These are phyloP conservation scores for Acrobasis consociella DNA, from an alignment of 2,888 invertebrate genomes.

Conservation along the genomic window DNA sequence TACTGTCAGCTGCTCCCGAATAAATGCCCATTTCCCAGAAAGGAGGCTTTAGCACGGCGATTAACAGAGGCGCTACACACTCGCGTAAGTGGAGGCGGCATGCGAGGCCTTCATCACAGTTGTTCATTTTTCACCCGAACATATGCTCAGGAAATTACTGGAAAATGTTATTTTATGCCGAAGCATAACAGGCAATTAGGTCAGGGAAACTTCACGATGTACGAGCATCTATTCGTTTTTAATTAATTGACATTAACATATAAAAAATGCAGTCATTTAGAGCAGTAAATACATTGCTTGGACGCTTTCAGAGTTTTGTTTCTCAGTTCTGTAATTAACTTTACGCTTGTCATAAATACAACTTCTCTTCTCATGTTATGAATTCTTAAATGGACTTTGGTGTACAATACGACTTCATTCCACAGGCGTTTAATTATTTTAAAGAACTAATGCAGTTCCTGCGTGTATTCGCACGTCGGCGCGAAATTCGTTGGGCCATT, in stretches of 20 bases:
- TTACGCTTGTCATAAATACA: neutral
- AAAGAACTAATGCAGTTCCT: no score
- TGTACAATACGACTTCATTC: neutral
- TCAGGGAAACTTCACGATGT: neutral
- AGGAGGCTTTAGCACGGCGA: neutral
- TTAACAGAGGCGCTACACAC: no score
- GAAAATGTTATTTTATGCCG: neutral
- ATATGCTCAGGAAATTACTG: neutral
- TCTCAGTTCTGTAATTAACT: neutral
- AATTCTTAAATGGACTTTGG: no score
- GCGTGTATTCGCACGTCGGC: neutral
- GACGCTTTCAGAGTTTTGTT: neutral
- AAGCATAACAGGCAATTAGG: neutral
- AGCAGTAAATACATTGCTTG: neutral
- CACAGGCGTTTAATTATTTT: neutral
- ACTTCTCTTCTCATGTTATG: no score
- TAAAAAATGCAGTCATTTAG: neutral
- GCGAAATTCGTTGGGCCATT: conserved; percentile 1
- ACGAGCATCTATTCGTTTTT: neutral
- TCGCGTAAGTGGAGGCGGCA: neutral
- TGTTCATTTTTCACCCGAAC: conserved; percentile 5
- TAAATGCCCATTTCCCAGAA: neutral
- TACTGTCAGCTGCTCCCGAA: neutral
- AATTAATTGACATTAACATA: neutral
- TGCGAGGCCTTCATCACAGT: neutral